Evolutionary conservation across 2,888 invertebrate genomes (phyloP), one percentile per base, ranked within the genome.

Genomic region (Pachycephus smyrnensis): DNA sequence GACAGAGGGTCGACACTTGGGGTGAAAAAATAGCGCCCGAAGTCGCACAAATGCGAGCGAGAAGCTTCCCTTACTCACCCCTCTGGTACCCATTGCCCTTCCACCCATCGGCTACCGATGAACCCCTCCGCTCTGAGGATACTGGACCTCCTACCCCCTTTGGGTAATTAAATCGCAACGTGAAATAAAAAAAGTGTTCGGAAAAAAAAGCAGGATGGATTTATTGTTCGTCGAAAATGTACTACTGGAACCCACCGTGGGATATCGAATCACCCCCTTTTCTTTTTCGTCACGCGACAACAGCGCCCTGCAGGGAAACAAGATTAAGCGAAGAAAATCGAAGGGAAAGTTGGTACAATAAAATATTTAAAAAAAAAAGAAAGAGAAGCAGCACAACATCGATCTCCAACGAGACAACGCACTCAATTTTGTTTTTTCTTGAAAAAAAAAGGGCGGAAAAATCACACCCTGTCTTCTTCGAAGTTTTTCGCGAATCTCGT

Each of bases 201-300:
- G 69, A 9, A 12, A 32, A 32, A 71, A 33, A 71, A 71, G 12
- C 33, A 23, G 37, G 32, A 73, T 68, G 68, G 76, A 73, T 78
- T 30, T 33, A 71, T 71, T 23, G 40, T 30, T 37, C 37, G 23
- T 69, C 12, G 75, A 78, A 81, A 79, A 68, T 80, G n/a, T 73
- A 79, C 79, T 76, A 75, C 69, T 32, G 77, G 31, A 75, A 75
- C 36, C 33, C 69, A 31, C 32, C 12, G n/a, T n/a, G 76, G 68
- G 37, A n/a, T 75, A 76, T 77, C 73, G 79, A 74, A 71, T 33
- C 79, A n/a, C 33, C 75, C 78, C 69, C 69, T 77, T 69, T 35
- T 32, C 68, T 55, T 68, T 32, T 55, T 30, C 23, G 30, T 36
- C 71, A 23, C 68, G 30, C 2, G 35, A 75, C 40, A 23, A 55